Percentiles rank a stretch among this genome's conserved stretches.
Evolutionary conservation across 2,113 vertebrate species (phyloP).

Genomic region (Pachyramphus minor): DNA sequence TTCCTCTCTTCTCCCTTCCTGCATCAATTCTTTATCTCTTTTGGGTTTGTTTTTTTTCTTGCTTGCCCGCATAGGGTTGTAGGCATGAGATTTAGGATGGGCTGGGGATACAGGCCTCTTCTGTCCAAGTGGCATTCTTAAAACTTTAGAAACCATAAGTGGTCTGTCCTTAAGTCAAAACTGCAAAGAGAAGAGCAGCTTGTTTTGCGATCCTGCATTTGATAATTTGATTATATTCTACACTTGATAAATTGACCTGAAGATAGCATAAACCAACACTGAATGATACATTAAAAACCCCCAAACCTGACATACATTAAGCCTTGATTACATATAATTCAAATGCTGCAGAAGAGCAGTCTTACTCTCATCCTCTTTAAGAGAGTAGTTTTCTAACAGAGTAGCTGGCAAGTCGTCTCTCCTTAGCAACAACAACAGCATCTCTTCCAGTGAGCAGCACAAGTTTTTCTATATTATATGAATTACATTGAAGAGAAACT

Average conservation of each 20-base stretch:
- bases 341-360: not conserved
- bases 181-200: not conserved
- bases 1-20: not conserved
- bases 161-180: not conserved
- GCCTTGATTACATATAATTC: not conserved
- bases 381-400: not conserved
- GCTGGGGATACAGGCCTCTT: not conserved
- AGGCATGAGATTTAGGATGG: not conserved
- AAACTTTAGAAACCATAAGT: not conserved
- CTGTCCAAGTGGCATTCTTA: not conserved
- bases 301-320: not conserved
- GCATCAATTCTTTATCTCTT: not conserved
- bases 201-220: not conserved
- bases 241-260: not conserved
- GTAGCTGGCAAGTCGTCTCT: not conserved
- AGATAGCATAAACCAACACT: fast-evolving
- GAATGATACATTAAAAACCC: not conserved
- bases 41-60: not conserved
- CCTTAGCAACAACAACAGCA: not conserved
- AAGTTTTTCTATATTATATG: not conserved
- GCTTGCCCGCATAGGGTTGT: not conserved
- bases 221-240: not conserved
- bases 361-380: not conserved
- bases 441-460: not conserved
- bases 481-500: not conserved